Base-by-base conservation (phyloP, 2,113 vertebrate genomes). In the Trichechus manatus region DNA sequence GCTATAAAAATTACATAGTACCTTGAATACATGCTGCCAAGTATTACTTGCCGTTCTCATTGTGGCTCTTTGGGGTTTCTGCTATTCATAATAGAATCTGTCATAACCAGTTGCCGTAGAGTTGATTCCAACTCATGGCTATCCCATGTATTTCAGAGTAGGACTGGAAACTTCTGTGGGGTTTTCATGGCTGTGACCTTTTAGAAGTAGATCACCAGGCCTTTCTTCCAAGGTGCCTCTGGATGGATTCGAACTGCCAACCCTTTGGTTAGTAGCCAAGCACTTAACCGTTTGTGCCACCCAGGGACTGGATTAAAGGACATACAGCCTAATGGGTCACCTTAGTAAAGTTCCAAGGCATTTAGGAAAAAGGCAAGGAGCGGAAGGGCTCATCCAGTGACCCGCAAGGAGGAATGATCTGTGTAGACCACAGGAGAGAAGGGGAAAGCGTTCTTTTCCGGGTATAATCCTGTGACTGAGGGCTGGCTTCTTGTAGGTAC, bases 331-430 rank as follows among this genome's bases (percentile, higher is more conserved):
- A 78, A 63, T 95, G 70, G 81, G 61, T 96, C 63, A 92, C 9
- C 7, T 96, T 88, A 59, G 50, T 89, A 66, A 81, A 85, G 33
- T 92, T 95, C 64, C 64, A 74, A 93, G n/a, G 33, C 78, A 94
- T 93, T 96, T 72, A 74, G 59, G 44, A 90, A 56, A 80, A 89
- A 88, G 23, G 81, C 13, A 17, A 47, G 42, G 10, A 78, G 27
- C 5, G 13, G 68, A 83, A 91, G 85, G 42, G 75, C 20, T 6
- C 9, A 66, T 84, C 14, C 23, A n/a, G 20, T 84, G n/a, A 79
- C n/a, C 15, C 39, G 27, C 70, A 61, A 74, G 86, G 36, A 84
- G 50, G 53, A 80, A 84, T 39, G 77, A 44, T 31, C 59, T 87
- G 59, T 56, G 23, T 59, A 36, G n/a, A 59, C 15, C 29, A 29